Evolutionary conservation across 1,140 invertebrate species (phyloP), one percentile per base, ranked within the genome.

Genomic region (Zaprionus camerounensis): DNA sequence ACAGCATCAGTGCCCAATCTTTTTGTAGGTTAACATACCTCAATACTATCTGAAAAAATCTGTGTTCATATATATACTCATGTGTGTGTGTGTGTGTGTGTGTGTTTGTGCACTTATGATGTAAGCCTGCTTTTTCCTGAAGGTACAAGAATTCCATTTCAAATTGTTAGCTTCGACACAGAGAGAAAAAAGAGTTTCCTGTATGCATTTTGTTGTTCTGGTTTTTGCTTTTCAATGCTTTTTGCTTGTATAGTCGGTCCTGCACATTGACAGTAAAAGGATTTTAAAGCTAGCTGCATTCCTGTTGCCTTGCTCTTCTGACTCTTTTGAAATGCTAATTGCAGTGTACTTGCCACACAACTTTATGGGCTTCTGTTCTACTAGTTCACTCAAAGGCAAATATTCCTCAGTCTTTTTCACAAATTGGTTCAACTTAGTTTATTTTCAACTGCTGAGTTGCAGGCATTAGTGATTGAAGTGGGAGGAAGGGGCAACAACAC

Each of bases 311-410:
- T 34, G 31, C 15, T 28, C 38, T n/a, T 28, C 24, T 55, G 22
- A 13, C 51, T 28, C 80, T 81, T 84, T 78, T 78, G 80, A 72
- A 80, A 88, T 84, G 81, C 85, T 90, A 88, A 88, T 88, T 88
- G 78, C 85, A 64, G 67, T 78, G 79, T 90, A 80, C 79, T 81
- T 84, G 75, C 71, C 70, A 68, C 70, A 68, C 62, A 76, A 78
- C 66, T 75, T 78, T 84, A 76, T 84, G 78, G 46, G 70, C 41
- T 65, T 65, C 64, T 81, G 68, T 79, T 82, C 63, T 74, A 26
- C 56, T 24, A 11, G 9, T 34, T 34, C 15, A n/a, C 11, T 3
- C 34, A 63, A 51, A 34, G 31, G 20, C 51, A 62, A 55, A 53
- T 61, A 38, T 38, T 34, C 24, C 17, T n/a, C 28, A 59, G 49